Evolutionary conservation across 2,888 invertebrate species (phyloP), one percentile per base, ranked within the genome.

Genomic region (Cheilosia pagana): DNA sequence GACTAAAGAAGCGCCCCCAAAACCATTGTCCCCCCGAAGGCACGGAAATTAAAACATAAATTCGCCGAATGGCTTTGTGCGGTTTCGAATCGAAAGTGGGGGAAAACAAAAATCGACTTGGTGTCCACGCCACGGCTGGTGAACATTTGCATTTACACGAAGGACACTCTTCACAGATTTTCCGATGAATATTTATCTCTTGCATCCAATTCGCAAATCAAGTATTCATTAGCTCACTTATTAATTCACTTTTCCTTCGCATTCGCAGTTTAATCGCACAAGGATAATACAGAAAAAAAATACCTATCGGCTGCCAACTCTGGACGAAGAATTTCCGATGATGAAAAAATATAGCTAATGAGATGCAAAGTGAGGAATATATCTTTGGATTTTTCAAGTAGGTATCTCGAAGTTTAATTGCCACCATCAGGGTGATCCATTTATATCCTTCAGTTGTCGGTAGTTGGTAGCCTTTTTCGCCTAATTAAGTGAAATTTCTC

Each of bases 351-450:
- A n/a, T 23, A 16, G 25, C 43, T 39, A 31, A 70, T 70, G 48
- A 48, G 45, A 53, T 41, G 39, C 16, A 16, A 31, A 35, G 31
- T 23, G 7, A 16, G 7, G 8, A 43, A 25, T 60, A 25, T 60
- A 53, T 52, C 28, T 16, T 25, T n/a, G 25, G 39, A 23, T 50
- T 71, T 60, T 16, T 3, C 0, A 12, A 45, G 16, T 28, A 7
- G 7, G 50, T 50, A 59, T 43, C 21, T 21, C 21, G 28, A 14
- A 21, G 16, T 35, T 55, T 63, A 55, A 72, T 25, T 63, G 14
- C 53, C 72, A 31, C 23, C 39, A 55, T 31, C 62, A 63, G 55
- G 63, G 35, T 48, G 55, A 74, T 63, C 63, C 74, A 63, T 63
- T 53, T 31, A 39, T 31, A 57, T 48, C 63, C 55, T 74, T 57